phyloP scores from a whole-genome alignment of 2,113 vertebrate genomes.

The Hemiscyllium ocellatum region DNA sequence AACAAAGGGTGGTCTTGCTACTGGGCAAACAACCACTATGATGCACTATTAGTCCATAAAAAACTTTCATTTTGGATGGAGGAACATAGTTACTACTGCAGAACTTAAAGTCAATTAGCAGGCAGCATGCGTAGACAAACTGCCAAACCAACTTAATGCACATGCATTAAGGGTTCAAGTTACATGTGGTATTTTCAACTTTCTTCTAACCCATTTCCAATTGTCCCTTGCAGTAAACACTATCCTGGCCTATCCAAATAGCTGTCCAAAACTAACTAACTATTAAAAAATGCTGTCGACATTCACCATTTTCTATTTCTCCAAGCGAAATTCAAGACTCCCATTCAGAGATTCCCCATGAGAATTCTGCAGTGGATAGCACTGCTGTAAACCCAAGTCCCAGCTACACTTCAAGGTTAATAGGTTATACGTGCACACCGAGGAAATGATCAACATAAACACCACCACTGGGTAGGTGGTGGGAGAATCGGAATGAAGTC shows the following conservation, averaged over 20 bases:
- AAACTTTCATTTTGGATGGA: background rate
- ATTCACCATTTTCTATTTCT: background rate
- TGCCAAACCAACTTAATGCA: background rate
- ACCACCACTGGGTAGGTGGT: background rate
- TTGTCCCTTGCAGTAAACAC: background rate
- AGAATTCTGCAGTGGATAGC: background rate
- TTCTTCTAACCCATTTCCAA: background rate
- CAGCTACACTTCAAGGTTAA: background rate
- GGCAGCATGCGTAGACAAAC: background rate
- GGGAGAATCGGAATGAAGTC: background rate
- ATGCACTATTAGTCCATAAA: background rate
- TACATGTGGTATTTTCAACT: background rate
- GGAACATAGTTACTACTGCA: background rate
- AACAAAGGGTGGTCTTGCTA: background rate
- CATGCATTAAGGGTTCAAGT: background rate
- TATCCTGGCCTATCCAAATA: background rate
- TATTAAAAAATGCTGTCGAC: background rate
- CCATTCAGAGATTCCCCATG: background rate
- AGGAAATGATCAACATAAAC: background rate
- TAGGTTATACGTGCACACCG: background rate
- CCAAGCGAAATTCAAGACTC: background rate
- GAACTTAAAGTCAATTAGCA: background rate
- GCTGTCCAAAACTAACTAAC: background rate
- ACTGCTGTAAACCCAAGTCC: background rate
- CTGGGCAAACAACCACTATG: background rate